Evolutionary conservation across 64 coral and sea anemone genomes (phyloP), one percentile per base, ranked within the genome.

Genomic region (Catalaphyllia jardinei): DNA sequence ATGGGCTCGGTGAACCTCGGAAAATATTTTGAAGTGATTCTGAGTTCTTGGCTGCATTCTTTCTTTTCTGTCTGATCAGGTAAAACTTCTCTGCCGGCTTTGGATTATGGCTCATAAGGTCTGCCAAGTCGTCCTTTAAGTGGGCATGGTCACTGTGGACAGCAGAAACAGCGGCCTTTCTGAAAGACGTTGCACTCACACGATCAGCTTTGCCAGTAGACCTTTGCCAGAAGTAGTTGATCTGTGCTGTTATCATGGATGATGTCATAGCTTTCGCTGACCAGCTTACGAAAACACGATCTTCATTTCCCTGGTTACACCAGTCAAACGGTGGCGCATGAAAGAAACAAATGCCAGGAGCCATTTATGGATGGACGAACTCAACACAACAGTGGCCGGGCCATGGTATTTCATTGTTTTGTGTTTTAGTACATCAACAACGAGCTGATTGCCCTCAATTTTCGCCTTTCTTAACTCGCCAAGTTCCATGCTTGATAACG

Each of bases 221-320:
- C 65, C 67, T 57, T 86, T 84, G 31, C 52, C 89, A 91, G 63
- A 86, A 76, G 24, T 65, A 84, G 38, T 91, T 91, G 39, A 86
- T 49, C 27, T 79, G 77, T 19, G 79, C 65, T 15, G 49, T 73
- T 20, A 91, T 79, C 79, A 85, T 83, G 50, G 80, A 91, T 25
- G 71, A 91, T n/a, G 39, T 60, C 89, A 91, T 86, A 19, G 69
- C 51, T n/a, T 74, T 91, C 27, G 29, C 80, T 59, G 79, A 24
- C 69, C 71, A 91, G 65, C 64, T 75, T 8, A 91, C 12, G 35
- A 38, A 38, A 38, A 38, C 35, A 38, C 35, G 4, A 38, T 38
- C 35, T 38, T 38, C 35, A 38, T 38, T 38, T 38, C 35, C 35
- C 35, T 38, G 35, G 35, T 38, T 38, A 38, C 35, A 4, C 35